These are phyloP conservation scores for Paramormyrops hopkinsi DNA, from an alignment of 2,797 vertebrate genomes.

Conservation along the genomic window DNA sequence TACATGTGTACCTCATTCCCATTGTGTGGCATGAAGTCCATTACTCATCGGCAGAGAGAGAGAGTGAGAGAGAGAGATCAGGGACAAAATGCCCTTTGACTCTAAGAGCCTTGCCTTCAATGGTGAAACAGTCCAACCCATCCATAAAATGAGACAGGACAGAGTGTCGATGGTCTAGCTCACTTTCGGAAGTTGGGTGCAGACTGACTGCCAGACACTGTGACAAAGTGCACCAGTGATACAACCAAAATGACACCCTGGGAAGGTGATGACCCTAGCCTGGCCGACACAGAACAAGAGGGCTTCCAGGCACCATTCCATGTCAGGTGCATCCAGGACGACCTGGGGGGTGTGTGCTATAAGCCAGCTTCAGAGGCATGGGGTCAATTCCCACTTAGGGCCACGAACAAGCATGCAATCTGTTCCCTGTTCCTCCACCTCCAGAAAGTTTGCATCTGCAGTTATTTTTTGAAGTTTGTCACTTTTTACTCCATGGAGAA, in stretches of 20 bases:
- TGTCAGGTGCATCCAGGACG: not conserved
- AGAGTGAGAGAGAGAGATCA: constrained; percentile 25
- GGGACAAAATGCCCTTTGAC: constrained; percentile 24
- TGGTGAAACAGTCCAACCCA: not conserved
- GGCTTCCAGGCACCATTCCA: not conserved
- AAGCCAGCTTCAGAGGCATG: constrained; percentile 30
- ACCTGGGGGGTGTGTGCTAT: constrained; percentile 4
- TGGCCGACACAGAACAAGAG: not conserved
- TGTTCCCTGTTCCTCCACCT: constrained; percentile 14
- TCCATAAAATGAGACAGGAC: not conserved
- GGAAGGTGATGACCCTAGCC: not conserved
- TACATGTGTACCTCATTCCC: not conserved
- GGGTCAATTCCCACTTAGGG: constrained; percentile 39
- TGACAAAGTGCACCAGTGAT: not conserved
- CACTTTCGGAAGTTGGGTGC: not conserved
- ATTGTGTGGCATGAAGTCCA: not conserved
- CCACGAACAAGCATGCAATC: constrained; percentile 22
- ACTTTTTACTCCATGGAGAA: constrained; percentile 12
- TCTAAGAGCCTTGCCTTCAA: not conserved
- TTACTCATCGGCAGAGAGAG: not conserved
- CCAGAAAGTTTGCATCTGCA: constrained; percentile 27
- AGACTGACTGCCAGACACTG: not conserved
- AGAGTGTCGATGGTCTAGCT: not conserved
- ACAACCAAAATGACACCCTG: not conserved
- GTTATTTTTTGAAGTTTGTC: constrained; percentile 21